These are phyloP conservation scores for Drosophila arawakana DNA, from an alignment of 1,140 invertebrate species.

Conservation along the genomic window DNA sequence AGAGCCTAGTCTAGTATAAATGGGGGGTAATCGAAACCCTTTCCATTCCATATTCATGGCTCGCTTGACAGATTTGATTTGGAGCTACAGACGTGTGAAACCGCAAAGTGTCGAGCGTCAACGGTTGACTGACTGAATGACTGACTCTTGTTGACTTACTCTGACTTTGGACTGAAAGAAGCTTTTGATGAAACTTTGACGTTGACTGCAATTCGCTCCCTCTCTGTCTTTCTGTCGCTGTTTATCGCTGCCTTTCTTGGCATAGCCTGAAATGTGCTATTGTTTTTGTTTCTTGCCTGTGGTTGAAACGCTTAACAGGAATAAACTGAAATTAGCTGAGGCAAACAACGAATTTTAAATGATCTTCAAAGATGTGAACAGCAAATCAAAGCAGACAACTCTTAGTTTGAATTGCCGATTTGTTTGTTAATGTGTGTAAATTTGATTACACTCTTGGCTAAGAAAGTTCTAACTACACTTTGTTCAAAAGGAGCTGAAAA, in stretches of 20 bases:
- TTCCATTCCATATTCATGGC: conserved; percentile 9
- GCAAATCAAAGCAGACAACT: too few species aligned
- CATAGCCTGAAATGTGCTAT: conserved; percentile 32
- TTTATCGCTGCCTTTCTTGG: background rate
- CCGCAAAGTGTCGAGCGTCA: conserved; percentile 70
- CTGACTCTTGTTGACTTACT: conserved; percentile 28
- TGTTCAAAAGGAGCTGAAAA: background rate
- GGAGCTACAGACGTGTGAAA: conserved; percentile 73
- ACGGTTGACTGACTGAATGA: conserved; percentile 33
- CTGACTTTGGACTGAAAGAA: background rate
- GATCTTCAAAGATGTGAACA: background rate
- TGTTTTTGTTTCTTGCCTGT: conserved; percentile 53
- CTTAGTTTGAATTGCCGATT: too few species aligned
- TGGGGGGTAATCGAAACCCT: conserved; percentile 45
- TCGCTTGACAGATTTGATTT: conserved; percentile 42
- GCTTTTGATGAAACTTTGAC: conserved; percentile 55
- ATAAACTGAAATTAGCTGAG: conserved; percentile 8
- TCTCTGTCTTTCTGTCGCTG: background rate
- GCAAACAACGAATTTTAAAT: conserved; percentile 1
- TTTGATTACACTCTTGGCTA: too few species aligned
- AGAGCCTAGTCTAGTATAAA: background rate
- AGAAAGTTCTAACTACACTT: too few species aligned
- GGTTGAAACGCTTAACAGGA: conserved; percentile 66
- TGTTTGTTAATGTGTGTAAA: too few species aligned
- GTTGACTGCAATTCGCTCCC: conserved; percentile 14